Conservation (phyloP, 2,797 vertebrate genomes). For the Ibycter americanus region DNA sequence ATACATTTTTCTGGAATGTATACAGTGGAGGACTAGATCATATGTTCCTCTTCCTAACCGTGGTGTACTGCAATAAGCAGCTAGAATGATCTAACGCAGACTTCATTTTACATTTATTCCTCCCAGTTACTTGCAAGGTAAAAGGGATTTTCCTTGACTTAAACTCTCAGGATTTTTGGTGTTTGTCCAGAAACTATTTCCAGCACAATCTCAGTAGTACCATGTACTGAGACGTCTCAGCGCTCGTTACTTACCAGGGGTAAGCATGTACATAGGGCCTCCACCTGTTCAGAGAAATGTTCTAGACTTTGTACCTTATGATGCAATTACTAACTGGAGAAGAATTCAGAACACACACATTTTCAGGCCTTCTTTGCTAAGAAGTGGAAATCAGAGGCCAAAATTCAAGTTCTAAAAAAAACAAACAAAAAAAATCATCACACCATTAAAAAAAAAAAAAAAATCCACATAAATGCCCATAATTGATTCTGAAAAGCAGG, state of each 20-base stretch:
- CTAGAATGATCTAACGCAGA: not conserved
- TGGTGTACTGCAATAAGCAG: not conserved
- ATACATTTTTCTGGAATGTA: not conserved
- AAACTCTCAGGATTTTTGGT: not conserved
- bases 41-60: not conserved
- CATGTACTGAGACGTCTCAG: not conserved
- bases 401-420: not conserved
- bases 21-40: not conserved
- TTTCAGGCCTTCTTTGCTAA: not conserved
- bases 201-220: not conserved
- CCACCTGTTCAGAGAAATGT: not conserved
- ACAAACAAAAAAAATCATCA: not conserved
- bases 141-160: constrained; percentile 19
- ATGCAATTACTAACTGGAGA: not conserved
- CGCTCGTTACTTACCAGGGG: not conserved
- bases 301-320: not conserved
- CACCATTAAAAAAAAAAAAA: not conserved
- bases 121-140: not conserved
- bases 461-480: rapidly evolving
- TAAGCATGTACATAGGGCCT: not conserved
- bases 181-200: not conserved
- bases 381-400: not conserved
- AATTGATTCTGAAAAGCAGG: not conserved
- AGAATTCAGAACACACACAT: not conserved
- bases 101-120: not conserved